Conservation (phyloP, 2,888 invertebrate genomes). For the Gastrophysa polygoni region DNA sequence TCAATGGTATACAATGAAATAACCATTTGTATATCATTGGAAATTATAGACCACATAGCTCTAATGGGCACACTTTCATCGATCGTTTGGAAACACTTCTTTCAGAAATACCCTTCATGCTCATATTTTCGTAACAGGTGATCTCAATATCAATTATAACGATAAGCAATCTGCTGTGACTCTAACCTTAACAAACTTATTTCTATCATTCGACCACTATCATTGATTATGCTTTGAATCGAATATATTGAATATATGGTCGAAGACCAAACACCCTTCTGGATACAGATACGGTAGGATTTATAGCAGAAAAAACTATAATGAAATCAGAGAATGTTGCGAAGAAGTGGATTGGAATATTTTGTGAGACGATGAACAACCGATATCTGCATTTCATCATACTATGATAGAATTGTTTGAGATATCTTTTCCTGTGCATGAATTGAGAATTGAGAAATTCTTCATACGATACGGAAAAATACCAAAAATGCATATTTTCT, state of each 20-base stretch:
- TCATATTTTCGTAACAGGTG: no score
- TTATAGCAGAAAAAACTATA: not conserved
- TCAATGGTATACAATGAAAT: not conserved
- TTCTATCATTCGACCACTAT: no score
- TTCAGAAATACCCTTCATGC: not conserved
- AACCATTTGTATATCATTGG: not conserved
- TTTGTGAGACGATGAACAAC: not conserved
- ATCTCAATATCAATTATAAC: no score
- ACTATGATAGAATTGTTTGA: not conserved
- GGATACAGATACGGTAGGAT: not conserved
- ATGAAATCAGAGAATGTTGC: not conserved
- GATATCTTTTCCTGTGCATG: not conserved
- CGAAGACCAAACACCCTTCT: not conserved
- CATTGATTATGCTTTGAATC: not conserved
- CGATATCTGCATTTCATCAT: not conserved
- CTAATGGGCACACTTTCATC: not conserved
- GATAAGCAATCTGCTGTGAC: no score
- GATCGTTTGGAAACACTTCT: not conserved
- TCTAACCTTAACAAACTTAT: no score
- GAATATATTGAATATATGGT: not conserved
- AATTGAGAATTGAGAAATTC: no score
- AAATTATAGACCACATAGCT: not conserved
- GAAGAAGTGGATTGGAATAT: not conserved
- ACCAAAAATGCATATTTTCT: no score
- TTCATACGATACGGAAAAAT: no score